Evolutionary conservation across 2,888 invertebrate genomes (phyloP), one percentile per base, ranked within the genome.

Genomic region (Lasius fuliginosus): DNA sequence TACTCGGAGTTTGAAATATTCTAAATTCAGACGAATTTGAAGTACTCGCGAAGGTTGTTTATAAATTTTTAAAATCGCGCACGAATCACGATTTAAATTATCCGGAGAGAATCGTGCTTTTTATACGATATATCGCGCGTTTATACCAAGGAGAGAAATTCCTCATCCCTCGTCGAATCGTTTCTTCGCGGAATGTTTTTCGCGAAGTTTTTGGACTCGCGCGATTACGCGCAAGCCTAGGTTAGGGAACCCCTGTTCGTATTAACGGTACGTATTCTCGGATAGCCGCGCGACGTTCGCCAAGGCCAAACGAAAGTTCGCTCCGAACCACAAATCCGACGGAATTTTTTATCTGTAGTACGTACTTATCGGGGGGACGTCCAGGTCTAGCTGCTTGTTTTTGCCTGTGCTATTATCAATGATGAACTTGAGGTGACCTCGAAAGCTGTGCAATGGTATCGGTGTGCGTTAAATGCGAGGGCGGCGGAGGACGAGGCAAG

Each of bases 361-460:
- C 86, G 90, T 85, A 91, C 90, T 92, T 93, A 93, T 92, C 92
- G 91, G 23, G 23, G 92, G 90, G 88, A 90, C 91, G 93, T 87
- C 89, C 93, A 92, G 92, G 92, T 94, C 94, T 94, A 94, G 94
- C 92, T 93, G 91, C 91, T 94, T 94, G 92, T 93, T 94, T 94
- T 94, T 91, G 93, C 91, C 90, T 90, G 90, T 88, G 92, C 92
- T 93, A 93, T 93, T 94, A 94, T 95, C 94, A 93, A 94, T 93
- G 94, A 95, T 94, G 94, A 95, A 94, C 94, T 94, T 94, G 92
- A 92, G 89, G 90, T 93, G 94, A 94, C 94, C 94, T 94, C 92
- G 90, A 90, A 92, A 90, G 92, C 92, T 94, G 92, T 92, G 94
- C 93, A 94, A 94, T 91, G 91, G 84, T 85, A 69, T 53, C n/a